Percentiles rank a stretch among this genome's conserved stretches.
Evolutionary conservation across 2,888 invertebrate species (phyloP).

Genomic region (Argyresthia albistria): DNA sequence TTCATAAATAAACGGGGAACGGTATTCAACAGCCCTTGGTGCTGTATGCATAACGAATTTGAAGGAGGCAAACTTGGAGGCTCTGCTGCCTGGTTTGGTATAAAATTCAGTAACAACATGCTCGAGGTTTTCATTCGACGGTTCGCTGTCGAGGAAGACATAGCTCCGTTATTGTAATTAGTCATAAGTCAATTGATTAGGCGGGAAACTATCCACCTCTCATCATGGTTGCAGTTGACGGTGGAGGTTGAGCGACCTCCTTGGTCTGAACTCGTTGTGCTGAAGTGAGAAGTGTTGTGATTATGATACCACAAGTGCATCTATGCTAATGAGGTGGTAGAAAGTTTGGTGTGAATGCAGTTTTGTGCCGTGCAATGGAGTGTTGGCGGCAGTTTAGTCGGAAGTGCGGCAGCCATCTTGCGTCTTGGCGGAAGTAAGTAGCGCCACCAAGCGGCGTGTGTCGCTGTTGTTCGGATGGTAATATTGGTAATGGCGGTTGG

Average conservation of each 20-base stretch:
- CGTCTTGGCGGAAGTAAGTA: constrained; percentile 38
- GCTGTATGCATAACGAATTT: constrained; percentile 75
- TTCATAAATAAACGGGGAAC: constrained; percentile 74
- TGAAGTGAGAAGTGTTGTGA: constrained; percentile 4
- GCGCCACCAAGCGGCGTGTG: constrained; percentile 61
- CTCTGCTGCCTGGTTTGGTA: constrained; percentile 71
- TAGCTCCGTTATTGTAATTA: constrained; percentile 45
- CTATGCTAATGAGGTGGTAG: constrained; percentile 34
- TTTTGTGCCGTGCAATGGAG: constrained; percentile 27
- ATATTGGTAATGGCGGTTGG: background rate
- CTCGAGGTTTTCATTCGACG: constrained; percentile 70
- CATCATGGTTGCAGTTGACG: constrained; percentile 2
- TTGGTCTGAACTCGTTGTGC: background rate
- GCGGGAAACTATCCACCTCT: constrained; percentile 18
- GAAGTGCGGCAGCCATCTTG: constrained; percentile 48
- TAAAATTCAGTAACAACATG: constrained; percentile 73
- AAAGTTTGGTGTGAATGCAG: constrained; percentile 29
- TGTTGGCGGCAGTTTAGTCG: constrained; percentile 13
- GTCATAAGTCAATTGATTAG: constrained; percentile 1
- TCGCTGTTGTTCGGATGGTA: constrained; percentile 20
- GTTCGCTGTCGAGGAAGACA: constrained; percentile 65
- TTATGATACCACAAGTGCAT: constrained; percentile 17
- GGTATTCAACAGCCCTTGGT: constrained; percentile 75
- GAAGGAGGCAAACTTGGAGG: constrained; percentile 74
- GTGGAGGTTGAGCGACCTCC: constrained; percentile 6